Percentiles rank a stretch among this genome's conserved stretches.
These are phyloP conservation scores for Climacteris rufus DNA, from an alignment of 2,113 vertebrate species.

Conservation along the genomic window DNA sequence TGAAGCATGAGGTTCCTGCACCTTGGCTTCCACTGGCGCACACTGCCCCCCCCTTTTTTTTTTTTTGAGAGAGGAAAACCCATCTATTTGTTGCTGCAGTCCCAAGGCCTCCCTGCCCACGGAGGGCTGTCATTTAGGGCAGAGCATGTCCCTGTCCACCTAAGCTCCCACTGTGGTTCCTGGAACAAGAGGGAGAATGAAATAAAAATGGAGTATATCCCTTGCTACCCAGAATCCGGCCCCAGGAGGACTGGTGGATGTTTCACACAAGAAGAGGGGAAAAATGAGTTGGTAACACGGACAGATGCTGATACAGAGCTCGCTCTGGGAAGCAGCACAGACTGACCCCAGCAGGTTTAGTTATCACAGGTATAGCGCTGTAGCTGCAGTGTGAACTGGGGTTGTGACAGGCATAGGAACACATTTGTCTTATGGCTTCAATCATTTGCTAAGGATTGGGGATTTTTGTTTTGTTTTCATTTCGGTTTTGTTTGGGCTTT, in stretches of 20 bases:
- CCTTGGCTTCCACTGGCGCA: neutral
- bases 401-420: neutral
- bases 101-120: neutral
- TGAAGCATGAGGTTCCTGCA: neutral
- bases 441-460: neutral
- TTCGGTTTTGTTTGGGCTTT: neutral
- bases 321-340: neutral
- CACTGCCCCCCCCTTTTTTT: neutral
- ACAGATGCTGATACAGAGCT: neutral
- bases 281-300: neutral
- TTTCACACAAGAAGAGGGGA: neutral
- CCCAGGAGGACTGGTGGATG: neutral
- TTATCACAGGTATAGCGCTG: neutral
- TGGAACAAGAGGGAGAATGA: neutral
- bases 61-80: neutral
- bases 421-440: slow-evolving; percentile 7
- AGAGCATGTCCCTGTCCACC: neutral
- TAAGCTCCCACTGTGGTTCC: neutral
- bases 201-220: neutral
- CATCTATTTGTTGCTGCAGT: neutral
- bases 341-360: neutral
- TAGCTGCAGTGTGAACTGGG: neutral
- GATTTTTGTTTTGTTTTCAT: neutral
- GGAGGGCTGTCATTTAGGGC: neutral
- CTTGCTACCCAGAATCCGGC: neutral